Percentiles rank a stretch among this genome's conserved stretches.
Conservation (phyloP, 2,797 vertebrate genomes). For the Buphagus erythrorhynchus region DNA sequence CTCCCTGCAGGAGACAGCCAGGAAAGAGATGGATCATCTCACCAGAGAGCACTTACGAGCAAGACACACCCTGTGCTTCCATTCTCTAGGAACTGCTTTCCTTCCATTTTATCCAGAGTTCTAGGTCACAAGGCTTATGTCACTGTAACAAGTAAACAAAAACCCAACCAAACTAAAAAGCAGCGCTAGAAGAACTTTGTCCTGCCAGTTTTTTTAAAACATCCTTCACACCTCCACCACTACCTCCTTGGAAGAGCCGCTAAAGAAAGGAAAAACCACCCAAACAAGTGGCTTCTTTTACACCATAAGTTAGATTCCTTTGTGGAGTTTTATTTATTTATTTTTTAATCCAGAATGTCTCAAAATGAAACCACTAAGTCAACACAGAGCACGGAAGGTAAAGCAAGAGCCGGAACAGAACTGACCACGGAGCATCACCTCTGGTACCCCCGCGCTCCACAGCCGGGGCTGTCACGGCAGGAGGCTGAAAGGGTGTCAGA, state of each 20-base stretch:
- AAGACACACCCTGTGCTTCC: not conserved
- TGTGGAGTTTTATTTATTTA: fast-evolving
- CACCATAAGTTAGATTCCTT: not conserved
- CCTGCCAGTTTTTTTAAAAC: not conserved
- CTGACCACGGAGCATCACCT: not conserved
- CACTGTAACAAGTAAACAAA: not conserved
- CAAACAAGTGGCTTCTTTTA: not conserved
- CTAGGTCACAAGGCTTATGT: not conserved
- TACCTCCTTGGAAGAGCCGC: not conserved
- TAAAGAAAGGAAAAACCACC: not conserved
- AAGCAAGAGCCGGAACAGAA: not conserved
- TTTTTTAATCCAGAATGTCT: not conserved
- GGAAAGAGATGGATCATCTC: not conserved
- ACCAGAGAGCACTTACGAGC: not conserved
- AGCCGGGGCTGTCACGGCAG: fast-evolving
- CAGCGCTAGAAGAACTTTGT: not conserved
- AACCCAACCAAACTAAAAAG: not conserved
- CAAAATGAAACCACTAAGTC: not conserved
- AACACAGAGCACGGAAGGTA: fast-evolving
- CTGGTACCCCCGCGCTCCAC: fast-evolving
- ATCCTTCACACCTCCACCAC: not conserved
- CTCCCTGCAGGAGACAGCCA: not conserved
- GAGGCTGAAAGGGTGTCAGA: not conserved
- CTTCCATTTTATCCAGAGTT: not conserved
- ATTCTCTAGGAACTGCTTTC: not conserved